Base-by-base conservation (phyloP, 2,888 invertebrate genomes). In the Limenitis arthemis region DNA sequence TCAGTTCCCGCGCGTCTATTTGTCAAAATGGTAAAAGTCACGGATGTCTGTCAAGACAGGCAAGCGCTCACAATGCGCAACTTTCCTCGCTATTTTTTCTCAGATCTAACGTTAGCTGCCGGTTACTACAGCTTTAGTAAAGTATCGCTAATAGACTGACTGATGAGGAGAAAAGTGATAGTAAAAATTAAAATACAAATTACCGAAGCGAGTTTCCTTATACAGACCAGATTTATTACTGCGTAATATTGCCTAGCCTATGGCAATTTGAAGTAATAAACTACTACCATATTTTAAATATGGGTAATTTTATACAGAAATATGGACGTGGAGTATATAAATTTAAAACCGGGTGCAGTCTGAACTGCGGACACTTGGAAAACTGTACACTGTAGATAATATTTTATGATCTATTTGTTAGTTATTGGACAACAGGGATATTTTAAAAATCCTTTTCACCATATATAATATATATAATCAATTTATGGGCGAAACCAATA, bases 281-380 rank as follows among this genome's bases (percentile, higher is more conserved):
- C 42, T 55, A 55, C 55, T 42, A 48, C 51, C 32, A 46, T 55
- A 55, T 55, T 55, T 55, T 49, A 55, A 53, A 55, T 53, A 55
- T 53, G 43, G 46, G 46, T 46, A 36, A 40, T 34, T 30, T 44
- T 39, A 28, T 41, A 46, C 34, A 44, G 34, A 41, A 51, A 51
- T 46, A 40, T 44, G 30, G 37, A 31, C 5, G 11, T 29, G 12
- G 31, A 42, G 6, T 36, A 9, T 37, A 38, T 42, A 37, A 43
- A 41, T 34, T 31, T 20, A 36, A 9, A 48, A n/a, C 11, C 32
- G 9, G 5, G 28, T 31, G 37, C 12, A 47, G 20, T 31, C 29
- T 20, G 6, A 0, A 9, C 12, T 30, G 11, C 38, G 12, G 12
- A 6, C 9, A 37, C 36, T 11, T n/a, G 6, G n/a, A 37, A 8